These are phyloP conservation scores for Belonocnema kinseyi DNA, from an alignment of 1,140 invertebrate species.

Conservation along the genomic window DNA sequence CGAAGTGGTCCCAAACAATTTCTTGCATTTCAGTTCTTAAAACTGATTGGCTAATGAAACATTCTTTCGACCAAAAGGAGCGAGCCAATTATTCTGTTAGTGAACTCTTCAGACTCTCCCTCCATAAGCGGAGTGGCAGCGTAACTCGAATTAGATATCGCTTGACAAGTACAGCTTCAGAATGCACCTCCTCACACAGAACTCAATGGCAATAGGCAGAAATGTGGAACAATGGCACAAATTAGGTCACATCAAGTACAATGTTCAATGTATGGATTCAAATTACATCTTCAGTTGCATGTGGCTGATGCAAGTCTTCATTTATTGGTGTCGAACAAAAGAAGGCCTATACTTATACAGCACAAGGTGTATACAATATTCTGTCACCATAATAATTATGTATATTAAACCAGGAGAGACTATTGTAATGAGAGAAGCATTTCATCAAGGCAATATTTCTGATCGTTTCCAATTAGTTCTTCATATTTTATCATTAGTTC, in stretches of 20 bases:
- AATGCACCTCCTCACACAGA: not conserved
- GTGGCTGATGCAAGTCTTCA: slow-evolving; percentile 16
- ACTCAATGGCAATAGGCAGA: slow-evolving; percentile 16
- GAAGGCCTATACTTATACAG: not conserved
- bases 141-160: slow-evolving; percentile 13
- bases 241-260: slow-evolving; percentile 26
- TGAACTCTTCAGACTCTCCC: not conserved
- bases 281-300: slow-evolving; percentile 21
- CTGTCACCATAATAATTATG: not conserved
- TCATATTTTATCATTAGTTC: too few species aligned
- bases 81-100: slow-evolving; percentile 7
- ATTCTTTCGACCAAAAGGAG: not conserved
- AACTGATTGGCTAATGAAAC: not conserved
- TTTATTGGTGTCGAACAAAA: slow-evolving; percentile 10
- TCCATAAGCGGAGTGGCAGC: not conserved
- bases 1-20: too few species aligned
- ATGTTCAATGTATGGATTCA: slow-evolving; percentile 20
- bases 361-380: not conserved
- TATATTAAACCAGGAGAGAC: not conserved
- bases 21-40: too few species aligned
- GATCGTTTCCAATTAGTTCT: too few species aligned
- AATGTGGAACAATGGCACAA: slow-evolving; percentile 24
- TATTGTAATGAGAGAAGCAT: not conserved
- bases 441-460: not conserved
- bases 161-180: not conserved